These are phyloP conservation scores for Atopsyche davidsoni DNA, from an alignment of 1,140 invertebrate species.

Conservation along the genomic window DNA sequence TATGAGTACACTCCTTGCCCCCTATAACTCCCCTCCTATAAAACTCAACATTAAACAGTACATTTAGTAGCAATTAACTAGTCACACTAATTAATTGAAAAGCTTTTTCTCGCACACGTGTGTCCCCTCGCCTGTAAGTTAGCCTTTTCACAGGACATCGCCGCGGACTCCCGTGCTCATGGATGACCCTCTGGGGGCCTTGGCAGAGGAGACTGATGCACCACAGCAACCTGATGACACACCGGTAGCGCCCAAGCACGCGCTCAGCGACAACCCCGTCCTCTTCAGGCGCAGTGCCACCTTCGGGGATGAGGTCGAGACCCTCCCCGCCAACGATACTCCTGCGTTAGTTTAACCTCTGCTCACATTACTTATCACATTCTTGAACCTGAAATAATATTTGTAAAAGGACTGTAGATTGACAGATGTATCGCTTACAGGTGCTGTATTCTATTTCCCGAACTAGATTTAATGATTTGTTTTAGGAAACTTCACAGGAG, in stretches of 20 bases:
- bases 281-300: slow-evolving; percentile 53
- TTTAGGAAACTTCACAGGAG: slow-evolving; percentile 64
- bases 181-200: slow-evolving; percentile 84
- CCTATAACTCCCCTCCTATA: too few relatives aligned
- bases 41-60: too few relatives aligned
- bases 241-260: slow-evolving; percentile 33
- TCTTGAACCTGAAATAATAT: neutral
- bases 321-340: slow-evolving; percentile 33
- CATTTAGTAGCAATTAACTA: too few relatives aligned
- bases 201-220: slow-evolving; percentile 40
- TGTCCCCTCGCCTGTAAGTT: too few relatives aligned
- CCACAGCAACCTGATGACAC: slow-evolving; percentile 26
- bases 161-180: slow-evolving; percentile 77
- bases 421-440: too few relatives aligned
- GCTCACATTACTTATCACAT: neutral
- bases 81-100: too few relatives aligned
- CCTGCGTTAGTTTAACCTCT: slow-evolving; percentile 35
- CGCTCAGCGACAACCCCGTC: slow-evolving; percentile 50
- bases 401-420: neutral
- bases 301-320: slow-evolving; percentile 55
- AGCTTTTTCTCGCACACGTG: too few relatives aligned
- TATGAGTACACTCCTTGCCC: too few relatives aligned
- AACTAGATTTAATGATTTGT: slow-evolving; percentile 27
- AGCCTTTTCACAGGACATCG: slow-evolving; percentile 55
- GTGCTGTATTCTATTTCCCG: neutral